Evolutionary conservation across 2,113 vertebrate species (phyloP).

Genomic region (Rhabdornis inornatus): DNA sequence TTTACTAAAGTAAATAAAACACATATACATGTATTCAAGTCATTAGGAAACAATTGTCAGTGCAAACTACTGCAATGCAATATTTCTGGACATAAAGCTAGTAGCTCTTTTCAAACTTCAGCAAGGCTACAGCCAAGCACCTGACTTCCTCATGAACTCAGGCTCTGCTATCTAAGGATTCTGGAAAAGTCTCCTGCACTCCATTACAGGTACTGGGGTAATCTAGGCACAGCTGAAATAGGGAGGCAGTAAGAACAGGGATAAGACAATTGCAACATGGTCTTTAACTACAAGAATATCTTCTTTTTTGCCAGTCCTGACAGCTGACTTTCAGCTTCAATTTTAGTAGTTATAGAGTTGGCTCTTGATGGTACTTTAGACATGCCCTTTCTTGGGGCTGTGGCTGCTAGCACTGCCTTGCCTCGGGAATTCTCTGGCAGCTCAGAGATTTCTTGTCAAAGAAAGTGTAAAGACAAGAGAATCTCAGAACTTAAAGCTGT

Average conservation of each 20-base stretch:
- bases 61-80: not conserved
- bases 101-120: not conserved
- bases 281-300: not conserved
- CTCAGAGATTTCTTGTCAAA: not conserved
- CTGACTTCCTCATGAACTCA: not conserved
- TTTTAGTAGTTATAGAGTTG: not conserved
- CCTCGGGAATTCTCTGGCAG: not conserved
- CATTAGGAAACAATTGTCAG: not conserved
- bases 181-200: not conserved
- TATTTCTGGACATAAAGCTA: not conserved
- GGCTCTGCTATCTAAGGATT: not conserved
- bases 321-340: not conserved
- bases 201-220: not conserved
- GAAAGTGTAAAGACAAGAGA: not conserved
- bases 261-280: not conserved
- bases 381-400: not conserved
- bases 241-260: not conserved
- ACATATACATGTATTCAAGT: not conserved
- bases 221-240: not conserved
- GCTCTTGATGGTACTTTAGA: not conserved
- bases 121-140: not conserved
- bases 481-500: not conserved
- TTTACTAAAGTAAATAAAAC: not conserved
- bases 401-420: not conserved
- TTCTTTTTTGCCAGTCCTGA: not conserved